Percentiles rank a stretch among this genome's conserved stretches.
phyloP scores from a whole-genome alignment of 2,888 invertebrate species.

The Campoletis raptor region DNA sequence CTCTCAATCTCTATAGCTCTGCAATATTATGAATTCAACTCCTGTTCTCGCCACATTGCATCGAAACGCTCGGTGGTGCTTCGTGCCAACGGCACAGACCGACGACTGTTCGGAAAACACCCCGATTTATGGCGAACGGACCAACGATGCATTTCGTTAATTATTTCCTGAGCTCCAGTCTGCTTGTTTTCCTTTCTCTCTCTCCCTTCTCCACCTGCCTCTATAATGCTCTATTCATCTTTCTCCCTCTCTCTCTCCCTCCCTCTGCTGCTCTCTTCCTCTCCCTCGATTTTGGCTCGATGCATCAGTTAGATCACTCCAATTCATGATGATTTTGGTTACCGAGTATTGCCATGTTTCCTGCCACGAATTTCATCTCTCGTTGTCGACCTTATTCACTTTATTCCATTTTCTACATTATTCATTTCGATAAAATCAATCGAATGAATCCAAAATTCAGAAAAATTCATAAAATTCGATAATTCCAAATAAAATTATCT shows the following conservation, averaged over 20 bases:
- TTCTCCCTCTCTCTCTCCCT: constrained; percentile 5
- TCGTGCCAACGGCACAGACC: constrained; percentile 74
- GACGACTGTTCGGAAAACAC: constrained; percentile 77
- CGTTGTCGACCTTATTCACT: background rate
- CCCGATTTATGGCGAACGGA: constrained; percentile 76
- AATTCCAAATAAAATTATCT: background rate
- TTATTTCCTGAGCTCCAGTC: constrained; percentile 75
- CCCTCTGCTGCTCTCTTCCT: background rate
- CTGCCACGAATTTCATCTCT: constrained; percentile 10
- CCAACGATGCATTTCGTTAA: constrained; percentile 78
- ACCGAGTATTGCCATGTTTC: background rate
- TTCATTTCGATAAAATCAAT: background rate
- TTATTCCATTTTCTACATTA: background rate
- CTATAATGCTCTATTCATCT: background rate
- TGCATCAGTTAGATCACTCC: constrained; percentile 29
- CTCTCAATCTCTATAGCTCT: constrained; percentile 34
- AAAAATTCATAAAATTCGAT: background rate
- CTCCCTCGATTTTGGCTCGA: constrained; percentile 16
- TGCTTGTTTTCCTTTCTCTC: constrained; percentile 30
- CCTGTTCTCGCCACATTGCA: constrained; percentile 65
- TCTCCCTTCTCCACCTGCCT: constrained; percentile 1
- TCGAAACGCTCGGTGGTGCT: constrained; percentile 58
- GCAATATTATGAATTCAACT: constrained; percentile 78
- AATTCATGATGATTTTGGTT: constrained; percentile 21
- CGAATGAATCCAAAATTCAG: background rate